Conservation (phyloP, 2,797 vertebrate species). For the Muscicapa striata region DNA sequence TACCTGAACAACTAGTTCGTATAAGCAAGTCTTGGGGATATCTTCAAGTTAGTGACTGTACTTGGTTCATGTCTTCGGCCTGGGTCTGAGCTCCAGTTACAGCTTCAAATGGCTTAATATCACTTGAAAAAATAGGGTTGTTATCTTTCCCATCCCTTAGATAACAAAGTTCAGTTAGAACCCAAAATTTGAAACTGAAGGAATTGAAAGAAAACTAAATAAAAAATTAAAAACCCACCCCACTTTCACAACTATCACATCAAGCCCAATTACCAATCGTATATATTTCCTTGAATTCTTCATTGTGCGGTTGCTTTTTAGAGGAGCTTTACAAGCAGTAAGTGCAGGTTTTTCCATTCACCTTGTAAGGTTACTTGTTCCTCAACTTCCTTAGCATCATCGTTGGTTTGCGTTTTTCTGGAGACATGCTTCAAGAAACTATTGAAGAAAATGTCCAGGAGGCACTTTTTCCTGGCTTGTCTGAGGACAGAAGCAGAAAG, state of each 20-base stretch:
- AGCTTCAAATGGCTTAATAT: not conserved
- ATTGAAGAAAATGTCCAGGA: not conserved
- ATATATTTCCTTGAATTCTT: not conserved
- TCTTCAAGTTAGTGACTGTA: not conserved
- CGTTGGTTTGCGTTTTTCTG: not conserved
- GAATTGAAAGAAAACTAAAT: not conserved
- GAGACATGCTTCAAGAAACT: not conserved
- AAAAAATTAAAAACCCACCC: not conserved
- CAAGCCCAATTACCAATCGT: not conserved
- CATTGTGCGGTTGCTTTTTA: not conserved
- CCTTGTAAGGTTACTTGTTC: not conserved
- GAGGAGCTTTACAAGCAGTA: not conserved
- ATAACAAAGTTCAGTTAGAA: not conserved
- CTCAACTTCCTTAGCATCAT: not conserved
- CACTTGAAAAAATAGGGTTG: not conserved
- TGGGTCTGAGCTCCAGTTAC: not conserved
- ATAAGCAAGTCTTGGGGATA: not conserved
- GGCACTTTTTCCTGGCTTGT: not conserved
- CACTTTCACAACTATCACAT: not conserved
- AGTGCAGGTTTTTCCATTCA: not conserved
- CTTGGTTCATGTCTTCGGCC: not conserved
- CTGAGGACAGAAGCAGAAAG: not conserved
- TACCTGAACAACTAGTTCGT: constrained; percentile 2
- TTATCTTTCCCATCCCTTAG: not conserved
- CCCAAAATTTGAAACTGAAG: not conserved